Evolutionary conservation across 1,140 invertebrate genomes (phyloP).

Genomic region (Lithobius niger): DNA sequence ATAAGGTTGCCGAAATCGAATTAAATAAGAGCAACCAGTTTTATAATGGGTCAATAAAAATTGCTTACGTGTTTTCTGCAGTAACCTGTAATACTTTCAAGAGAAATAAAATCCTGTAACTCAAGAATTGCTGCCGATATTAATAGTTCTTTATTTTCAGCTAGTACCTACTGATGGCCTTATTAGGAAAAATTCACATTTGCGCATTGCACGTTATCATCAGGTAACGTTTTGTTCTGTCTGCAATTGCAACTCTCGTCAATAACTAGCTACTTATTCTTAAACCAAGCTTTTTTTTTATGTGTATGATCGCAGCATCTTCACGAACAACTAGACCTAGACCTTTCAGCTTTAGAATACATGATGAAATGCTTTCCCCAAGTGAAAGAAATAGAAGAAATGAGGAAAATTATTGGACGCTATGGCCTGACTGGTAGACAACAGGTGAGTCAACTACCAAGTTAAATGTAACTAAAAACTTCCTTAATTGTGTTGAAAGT

Average conservation of each 20-base stretch:
- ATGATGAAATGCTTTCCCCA: conserved; percentile 97
- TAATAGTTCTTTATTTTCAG: too few species aligned
- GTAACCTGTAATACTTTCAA: too few species aligned
- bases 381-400: conserved; percentile 95
- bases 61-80: background rate
- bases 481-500: too few species aligned
- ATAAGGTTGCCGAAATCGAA: too few species aligned
- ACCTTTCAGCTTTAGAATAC: conserved; percentile 90
- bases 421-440: conserved; percentile 94
- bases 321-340: conserved; percentile 88
- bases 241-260: background rate
- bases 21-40: too few species aligned
- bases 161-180: conserved; percentile 87
- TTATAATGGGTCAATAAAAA: background rate
- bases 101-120: too few species aligned
- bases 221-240: conserved; percentile 40
- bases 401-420: conserved; percentile 96
- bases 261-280: conserved; percentile 1
- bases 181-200: conserved; percentile 94
- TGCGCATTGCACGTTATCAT: conserved; percentile 94
- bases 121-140: too few species aligned
- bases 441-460: conserved; percentile 47
- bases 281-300: conserved; percentile 7
- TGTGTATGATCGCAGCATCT: conserved; percentile 54
- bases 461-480: background rate